phyloP scores from a whole-genome alignment of 2,113 vertebrate species.

The Nestor notabilis region DNA sequence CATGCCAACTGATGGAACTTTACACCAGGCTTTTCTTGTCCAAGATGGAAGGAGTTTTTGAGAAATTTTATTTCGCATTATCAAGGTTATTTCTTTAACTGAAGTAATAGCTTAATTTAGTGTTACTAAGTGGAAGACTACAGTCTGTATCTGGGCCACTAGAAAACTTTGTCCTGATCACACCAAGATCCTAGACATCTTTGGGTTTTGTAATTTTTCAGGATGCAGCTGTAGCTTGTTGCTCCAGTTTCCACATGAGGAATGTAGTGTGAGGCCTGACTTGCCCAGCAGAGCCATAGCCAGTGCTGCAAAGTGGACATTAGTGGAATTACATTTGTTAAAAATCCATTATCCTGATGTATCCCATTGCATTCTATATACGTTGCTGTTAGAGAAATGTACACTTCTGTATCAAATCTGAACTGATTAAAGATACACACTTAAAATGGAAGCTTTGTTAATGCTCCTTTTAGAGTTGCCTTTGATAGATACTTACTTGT shows the following conservation, averaged over 20 bases:
- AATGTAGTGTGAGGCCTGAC: not conserved
- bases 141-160: not conserved
- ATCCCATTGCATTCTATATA: not conserved
- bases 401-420: not conserved
- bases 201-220: not conserved
- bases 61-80: not conserved
- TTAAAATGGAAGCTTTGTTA: not conserved
- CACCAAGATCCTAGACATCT: not conserved
- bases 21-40: not conserved
- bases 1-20: not conserved
- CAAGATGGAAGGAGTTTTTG: not conserved
- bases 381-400: not conserved
- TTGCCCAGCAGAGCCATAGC: not conserved
- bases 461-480: not conserved
- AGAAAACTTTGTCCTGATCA: not conserved
- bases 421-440: not conserved
- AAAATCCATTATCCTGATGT: not conserved
- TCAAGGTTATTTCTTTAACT: not conserved
- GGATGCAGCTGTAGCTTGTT: not conserved
- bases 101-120: not conserved
- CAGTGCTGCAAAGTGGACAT: not conserved
- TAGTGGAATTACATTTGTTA: not conserved
- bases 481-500: not conserved
- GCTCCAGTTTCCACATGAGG: not conserved
- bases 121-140: not conserved